Conservation (phyloP, 2,113 vertebrate species). For the Brachyistius frenatus region DNA sequence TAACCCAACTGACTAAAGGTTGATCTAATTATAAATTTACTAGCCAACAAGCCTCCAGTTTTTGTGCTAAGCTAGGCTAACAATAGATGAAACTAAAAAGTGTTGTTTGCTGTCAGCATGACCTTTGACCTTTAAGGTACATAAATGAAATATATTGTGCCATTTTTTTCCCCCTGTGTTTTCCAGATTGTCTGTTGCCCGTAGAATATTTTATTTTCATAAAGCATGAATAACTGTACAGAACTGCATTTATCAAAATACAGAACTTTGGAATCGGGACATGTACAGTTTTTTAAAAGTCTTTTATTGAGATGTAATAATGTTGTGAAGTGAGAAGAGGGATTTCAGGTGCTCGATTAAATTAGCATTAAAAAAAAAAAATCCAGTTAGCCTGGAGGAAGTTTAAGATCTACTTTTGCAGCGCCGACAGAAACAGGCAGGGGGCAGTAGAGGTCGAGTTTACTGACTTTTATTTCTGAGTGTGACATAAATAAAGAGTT, state of each 20-base stretch:
- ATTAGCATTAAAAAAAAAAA: too few species aligned
- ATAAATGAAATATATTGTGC: not conserved
- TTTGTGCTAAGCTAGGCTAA: conserved; percentile 25
- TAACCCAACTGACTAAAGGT: not conserved
- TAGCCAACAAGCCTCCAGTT: not conserved
- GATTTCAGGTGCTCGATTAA: too few species aligned
- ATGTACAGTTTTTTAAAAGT: not conserved
- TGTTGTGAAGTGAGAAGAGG: not conserved
- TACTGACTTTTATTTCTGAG: conserved; percentile 60
- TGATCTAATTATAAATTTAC: not conserved
- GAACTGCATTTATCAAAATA: not conserved
- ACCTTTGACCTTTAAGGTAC: conserved; percentile 32
- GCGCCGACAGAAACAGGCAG: not conserved
- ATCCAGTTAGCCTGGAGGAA: too few species aligned
- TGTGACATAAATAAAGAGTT: conserved; percentile 32
- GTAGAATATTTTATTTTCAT: not conserved
- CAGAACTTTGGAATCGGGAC: not conserved
- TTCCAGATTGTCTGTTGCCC: not conserved
- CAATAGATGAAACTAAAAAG: not conserved
- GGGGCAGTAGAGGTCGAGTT: not conserved
- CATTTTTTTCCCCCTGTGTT: not conserved
- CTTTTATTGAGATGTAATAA: not conserved
- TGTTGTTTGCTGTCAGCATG: conserved; percentile 22
- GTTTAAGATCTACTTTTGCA: not conserved
- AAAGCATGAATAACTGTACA: not conserved